phyloP scores from a whole-genome alignment of 2,888 invertebrate species.

The Cryptosula pallasiana region DNA sequence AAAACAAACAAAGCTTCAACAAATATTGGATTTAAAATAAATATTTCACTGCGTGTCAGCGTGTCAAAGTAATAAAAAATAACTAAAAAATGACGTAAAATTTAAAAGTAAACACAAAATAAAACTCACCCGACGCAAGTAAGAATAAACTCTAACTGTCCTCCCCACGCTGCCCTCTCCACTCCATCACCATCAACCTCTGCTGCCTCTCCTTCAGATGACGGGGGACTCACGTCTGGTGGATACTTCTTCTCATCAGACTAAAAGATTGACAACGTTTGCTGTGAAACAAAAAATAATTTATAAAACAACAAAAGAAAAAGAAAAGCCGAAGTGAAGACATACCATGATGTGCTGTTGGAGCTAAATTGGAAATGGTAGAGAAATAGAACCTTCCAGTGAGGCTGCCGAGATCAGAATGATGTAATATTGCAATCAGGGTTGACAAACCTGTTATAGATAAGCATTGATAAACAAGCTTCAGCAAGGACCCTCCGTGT shows the following conservation, averaged over 20 bases:
- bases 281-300: not conserved
- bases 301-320: too few relatives aligned
- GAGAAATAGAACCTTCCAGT: too few relatives aligned
- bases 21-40: too few relatives aligned
- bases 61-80: too few relatives aligned
- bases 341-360: too few relatives aligned
- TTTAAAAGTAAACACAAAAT: too few relatives aligned
- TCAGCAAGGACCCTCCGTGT: not conserved
- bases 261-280: not conserved
- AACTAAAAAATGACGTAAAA: too few relatives aligned
- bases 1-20: too few relatives aligned
- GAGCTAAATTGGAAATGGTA: too few relatives aligned
- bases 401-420: not conserved
- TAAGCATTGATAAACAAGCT: not conserved
- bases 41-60: too few relatives aligned
- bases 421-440: not conserved
- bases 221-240: too few relatives aligned
- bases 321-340: too few relatives aligned
- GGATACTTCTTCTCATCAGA: not conserved
- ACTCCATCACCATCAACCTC: not conserved
- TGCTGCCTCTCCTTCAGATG: not conserved
- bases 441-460: not conserved
- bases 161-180: slow-evolving; percentile 17
- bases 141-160: slow-evolving; percentile 19
- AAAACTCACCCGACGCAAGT: slow-evolving; percentile 15